phyloP scores from a whole-genome alignment of 2,113 vertebrate genomes.

The Boleophthalmus pectinirostris region DNA sequence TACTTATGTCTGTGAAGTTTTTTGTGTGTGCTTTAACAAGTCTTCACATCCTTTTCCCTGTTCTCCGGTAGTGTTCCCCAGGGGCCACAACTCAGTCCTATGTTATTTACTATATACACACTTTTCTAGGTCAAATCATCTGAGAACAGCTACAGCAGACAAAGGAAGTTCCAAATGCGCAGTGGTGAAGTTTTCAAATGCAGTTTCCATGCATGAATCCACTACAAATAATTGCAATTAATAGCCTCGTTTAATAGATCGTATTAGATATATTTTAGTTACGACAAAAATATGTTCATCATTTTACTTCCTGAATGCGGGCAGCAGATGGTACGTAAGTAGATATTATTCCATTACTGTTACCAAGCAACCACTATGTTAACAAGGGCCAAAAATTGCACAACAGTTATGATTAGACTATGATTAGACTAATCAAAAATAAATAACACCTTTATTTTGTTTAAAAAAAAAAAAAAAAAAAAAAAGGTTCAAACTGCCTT shows the following conservation, averaged over 20 bases:
- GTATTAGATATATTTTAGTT: background rate
- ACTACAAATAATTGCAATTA: background rate
- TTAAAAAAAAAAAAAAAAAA: no score
- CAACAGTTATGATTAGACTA: no score
- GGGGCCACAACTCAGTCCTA: background rate
- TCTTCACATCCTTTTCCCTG: background rate
- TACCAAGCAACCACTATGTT: no score
- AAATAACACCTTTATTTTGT: no score
- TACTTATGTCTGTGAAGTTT: background rate
- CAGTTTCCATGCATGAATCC: background rate
- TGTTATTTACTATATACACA: background rate
- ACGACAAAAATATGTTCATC: no score
- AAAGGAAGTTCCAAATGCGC: background rate
- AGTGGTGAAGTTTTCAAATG: background rate
- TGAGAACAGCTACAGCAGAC: background rate
- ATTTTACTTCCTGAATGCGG: no score
- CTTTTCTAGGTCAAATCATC: constrained; percentile 6
- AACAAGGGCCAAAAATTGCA: no score
- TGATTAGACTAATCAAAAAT: no score
- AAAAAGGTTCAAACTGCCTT: no score
- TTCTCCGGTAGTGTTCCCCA: background rate
- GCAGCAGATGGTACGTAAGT: no score
- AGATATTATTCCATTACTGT: no score
- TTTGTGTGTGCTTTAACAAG: background rate
- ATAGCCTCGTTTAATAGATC: background rate